Conservation (phyloP, 2,888 invertebrate species). For the Athalia rosae region DNA sequence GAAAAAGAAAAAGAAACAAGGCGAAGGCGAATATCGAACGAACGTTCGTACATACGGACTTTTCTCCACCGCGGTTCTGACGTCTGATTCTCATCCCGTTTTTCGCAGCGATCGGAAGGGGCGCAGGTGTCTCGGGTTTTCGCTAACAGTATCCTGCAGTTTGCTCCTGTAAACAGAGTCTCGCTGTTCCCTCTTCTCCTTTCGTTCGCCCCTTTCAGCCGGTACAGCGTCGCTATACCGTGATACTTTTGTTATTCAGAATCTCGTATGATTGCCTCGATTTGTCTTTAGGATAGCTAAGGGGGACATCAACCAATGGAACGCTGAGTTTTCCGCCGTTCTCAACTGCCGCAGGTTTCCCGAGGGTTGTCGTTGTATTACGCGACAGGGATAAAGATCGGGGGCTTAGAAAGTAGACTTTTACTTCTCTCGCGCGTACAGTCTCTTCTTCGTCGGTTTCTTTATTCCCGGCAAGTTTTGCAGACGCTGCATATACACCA, state of each 20-base stretch:
- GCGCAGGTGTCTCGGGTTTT: conserved; percentile 55
- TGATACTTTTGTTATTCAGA: conserved; percentile 60
- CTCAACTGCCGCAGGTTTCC: conserved; percentile 15
- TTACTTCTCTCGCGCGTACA: conserved; percentile 14
- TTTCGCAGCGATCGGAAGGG: conserved; percentile 13
- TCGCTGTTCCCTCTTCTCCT: conserved; percentile 35
- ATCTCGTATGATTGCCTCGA: conserved; percentile 58
- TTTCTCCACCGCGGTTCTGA: not conserved
- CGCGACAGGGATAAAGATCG: conserved; percentile 29
- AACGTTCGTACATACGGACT: too few species aligned
- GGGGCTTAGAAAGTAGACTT: conserved; percentile 18
- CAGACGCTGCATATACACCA: not conserved
- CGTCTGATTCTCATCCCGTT: conserved; percentile 26
- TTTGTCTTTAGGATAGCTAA: conserved; percentile 54
- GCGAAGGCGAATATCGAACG: conserved; percentile 13
- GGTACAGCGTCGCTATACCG: not conserved
- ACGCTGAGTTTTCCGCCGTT: conserved; percentile 45
- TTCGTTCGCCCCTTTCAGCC: conserved; percentile 9
- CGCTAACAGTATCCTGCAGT: conserved; percentile 57
- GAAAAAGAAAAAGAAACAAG: too few species aligned
- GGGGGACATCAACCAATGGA: conserved; percentile 46
- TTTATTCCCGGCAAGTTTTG: conserved; percentile 17
- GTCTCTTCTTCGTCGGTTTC: not conserved
- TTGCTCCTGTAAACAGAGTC: conserved; percentile 57
- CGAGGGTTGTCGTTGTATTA: conserved; percentile 21